Base-by-base conservation (phyloP, 1,140 invertebrate species). In the Lepidotrigona ventralis region DNA sequence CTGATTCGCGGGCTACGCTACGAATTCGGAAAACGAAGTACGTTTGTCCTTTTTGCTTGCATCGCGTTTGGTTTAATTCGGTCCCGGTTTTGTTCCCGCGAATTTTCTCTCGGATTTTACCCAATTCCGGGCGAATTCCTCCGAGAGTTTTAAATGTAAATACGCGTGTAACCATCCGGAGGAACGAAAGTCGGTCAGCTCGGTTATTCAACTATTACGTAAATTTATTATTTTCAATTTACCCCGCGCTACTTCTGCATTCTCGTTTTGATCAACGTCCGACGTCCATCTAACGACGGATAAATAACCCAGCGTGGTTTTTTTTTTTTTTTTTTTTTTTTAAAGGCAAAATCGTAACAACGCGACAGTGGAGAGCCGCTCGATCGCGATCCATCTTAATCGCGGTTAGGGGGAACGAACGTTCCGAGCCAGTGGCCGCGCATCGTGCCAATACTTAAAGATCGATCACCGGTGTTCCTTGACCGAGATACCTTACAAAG, bases 341-440 rank as follows among this genome's bases (percentile, higher is more conserved):
- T 60, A 60, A 12, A 0, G 19, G 58, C 5, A n/a, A 11, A 17
- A 46, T 26, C 19, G 46, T n/a, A 19, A 26, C 39, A 8, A 71
- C 23, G 23, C n/a, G n/a, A n/a, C 6, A 2, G 5, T 14, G 23
- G 26, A 74, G 17, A 23, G 14, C 21, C 19, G 12, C 39, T 17
- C 0, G 17, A 19, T 53, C 29, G 14, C 29, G 72, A 74, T 74
- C 72, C 54, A 74, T 74, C 72, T 74, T 74, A 74, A 74, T 74
- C 72, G 72, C 17, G 72, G 29, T 23, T 29, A 58, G 54, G 21
- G 72, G 54, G 26, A 51, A 71, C 69, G 39, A 51, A 29, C 71
- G 71, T 73, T 73, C 51, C 71, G 26, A 54, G n/a, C 71, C 71
- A 73, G 51, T 76, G 73, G 46, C 73, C 73, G 33, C 29, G 3